Evolutionary conservation across 2,113 vertebrate genomes (phyloP).

Genomic region (Hippocampus guttulatus): DNA sequence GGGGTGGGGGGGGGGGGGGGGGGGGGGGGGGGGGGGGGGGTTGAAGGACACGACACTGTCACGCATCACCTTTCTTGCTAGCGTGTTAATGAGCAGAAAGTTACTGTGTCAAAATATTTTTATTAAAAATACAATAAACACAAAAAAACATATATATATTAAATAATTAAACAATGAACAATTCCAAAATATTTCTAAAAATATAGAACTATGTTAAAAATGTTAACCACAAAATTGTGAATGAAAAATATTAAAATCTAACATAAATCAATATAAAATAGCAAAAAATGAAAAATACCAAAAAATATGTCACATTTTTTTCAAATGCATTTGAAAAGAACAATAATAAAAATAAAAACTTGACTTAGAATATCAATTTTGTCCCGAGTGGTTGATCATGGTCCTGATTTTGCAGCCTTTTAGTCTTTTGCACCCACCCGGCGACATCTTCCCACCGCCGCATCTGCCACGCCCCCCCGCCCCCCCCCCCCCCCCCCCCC

Average conservation of each 20-base stretch:
- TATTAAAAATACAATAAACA: too few species aligned
- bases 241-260: neutral
- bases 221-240: neutral
- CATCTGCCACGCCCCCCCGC: too few species aligned
- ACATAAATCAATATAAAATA: neutral
- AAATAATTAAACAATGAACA: too few species aligned
- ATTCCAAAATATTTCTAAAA: too few species aligned
- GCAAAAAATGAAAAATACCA: neutral
- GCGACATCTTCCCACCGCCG: conserved; percentile 39
- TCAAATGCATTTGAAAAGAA: too few species aligned
- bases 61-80: neutral
- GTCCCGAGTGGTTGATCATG: neutral
- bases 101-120: too few species aligned
- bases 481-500: neutral
- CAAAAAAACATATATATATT: too few species aligned
- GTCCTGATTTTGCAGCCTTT: neutral
- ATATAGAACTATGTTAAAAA: too few species aligned
- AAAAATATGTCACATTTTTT: neutral
- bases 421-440: conserved; percentile 33
- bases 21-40: neutral
- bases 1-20: too few species aligned
- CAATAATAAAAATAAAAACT: too few species aligned
- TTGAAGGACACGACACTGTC: neutral
- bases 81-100: too few species aligned
- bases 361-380: neutral